phyloP scores from a whole-genome alignment of 2,888 invertebrate species.

The Cheilosia variabilis region DNA sequence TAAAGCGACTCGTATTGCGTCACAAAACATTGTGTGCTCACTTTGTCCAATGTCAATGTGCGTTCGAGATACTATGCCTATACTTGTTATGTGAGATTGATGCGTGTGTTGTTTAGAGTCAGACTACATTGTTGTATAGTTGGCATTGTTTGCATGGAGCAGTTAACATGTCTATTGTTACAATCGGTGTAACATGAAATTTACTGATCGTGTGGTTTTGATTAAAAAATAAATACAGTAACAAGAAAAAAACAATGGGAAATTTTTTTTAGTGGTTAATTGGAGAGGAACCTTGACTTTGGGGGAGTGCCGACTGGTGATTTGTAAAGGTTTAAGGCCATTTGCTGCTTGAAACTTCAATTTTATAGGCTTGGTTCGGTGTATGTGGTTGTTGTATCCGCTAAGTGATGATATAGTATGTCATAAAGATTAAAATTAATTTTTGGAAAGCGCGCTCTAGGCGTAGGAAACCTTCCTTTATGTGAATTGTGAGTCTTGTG shows the following conservation, averaged over 20 bases:
- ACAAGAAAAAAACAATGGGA: constrained; percentile 22
- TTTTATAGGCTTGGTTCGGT: too few relatives aligned
- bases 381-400: too few relatives aligned
- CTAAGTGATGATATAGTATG: too few relatives aligned
- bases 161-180: constrained; percentile 57
- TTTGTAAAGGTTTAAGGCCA: constrained; percentile 3
- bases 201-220: constrained; percentile 70
- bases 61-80: constrained; percentile 52
- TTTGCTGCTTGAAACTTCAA: background rate
- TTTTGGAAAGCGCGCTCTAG: too few relatives aligned
- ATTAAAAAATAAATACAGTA: constrained; percentile 34
- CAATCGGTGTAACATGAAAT: constrained; percentile 38
- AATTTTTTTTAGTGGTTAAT: constrained; percentile 33
- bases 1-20: constrained; percentile 52
- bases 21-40: constrained; percentile 42
- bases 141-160: constrained; percentile 40
- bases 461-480: too few relatives aligned
- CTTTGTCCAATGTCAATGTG: constrained; percentile 70
- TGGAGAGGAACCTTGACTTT: constrained; percentile 50
- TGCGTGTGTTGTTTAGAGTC: constrained; percentile 51
- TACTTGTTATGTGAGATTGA: constrained; percentile 33
- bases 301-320: constrained; percentile 12
- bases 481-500: too few relatives aligned
- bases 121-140: constrained; percentile 10
- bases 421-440: too few relatives aligned